Evolutionary conservation across 2,888 invertebrate species (phyloP).

Genomic region (Spisula subtruncata): DNA sequence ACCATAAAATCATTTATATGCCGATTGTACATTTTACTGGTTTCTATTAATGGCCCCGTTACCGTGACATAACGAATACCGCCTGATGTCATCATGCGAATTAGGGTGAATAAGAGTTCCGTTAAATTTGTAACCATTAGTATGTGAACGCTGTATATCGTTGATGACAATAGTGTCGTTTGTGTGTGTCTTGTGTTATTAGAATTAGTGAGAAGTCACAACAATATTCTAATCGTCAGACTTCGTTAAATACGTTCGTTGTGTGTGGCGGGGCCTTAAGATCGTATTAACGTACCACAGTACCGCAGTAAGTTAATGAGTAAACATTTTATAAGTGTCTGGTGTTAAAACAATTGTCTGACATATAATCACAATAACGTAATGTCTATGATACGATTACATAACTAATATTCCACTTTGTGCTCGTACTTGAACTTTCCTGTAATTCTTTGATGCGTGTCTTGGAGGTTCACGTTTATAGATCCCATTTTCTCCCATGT

Average conservation of each 20-base stretch:
- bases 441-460: neutral
- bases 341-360: neutral
- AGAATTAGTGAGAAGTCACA: too few species aligned
- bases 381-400: neutral
- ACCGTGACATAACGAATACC: neutral
- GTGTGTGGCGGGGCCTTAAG: neutral
- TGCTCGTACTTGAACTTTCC: neutral
- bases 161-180: neutral
- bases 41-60: neutral
- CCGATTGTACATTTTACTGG: too few species aligned
- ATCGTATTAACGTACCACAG: neutral
- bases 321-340: neutral
- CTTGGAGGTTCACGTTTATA: too few species aligned
- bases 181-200: neutral
- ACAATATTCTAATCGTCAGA: too few species aligned
- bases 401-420: neutral
- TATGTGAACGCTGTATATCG: neutral
- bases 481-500: too few species aligned
- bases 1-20: too few species aligned
- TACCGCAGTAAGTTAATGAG: neutral
- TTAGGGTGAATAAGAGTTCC: neutral
- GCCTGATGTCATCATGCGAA: neutral
- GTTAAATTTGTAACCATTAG: neutral
- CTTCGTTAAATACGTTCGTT: too few species aligned
- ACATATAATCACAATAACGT: neutral